Conservation (phyloP, 2,797 vertebrate genomes). For the Gallinago stenura region DNA sequence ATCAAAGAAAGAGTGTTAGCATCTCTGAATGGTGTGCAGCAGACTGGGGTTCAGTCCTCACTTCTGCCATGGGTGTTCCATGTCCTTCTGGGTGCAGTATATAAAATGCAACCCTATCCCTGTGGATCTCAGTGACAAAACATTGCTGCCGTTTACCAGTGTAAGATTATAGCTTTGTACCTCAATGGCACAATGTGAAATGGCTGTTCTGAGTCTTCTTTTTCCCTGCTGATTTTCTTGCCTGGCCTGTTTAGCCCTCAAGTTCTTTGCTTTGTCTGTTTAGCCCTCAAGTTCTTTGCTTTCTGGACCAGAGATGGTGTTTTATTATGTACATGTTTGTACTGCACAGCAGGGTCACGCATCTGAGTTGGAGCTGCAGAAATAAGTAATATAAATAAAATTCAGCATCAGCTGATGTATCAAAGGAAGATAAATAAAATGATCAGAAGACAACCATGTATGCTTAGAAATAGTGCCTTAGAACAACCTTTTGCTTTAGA, state of each 20-base stretch:
- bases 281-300: background rate
- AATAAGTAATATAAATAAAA: background rate
- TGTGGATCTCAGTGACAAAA: background rate
- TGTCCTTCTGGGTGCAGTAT: background rate
- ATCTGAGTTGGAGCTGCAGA: background rate
- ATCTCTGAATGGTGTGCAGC: rapidly evolving
- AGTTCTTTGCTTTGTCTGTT: background rate
- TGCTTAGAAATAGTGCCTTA: background rate
- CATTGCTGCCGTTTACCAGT: background rate
- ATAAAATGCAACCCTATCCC: background rate
- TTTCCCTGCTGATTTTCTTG: background rate
- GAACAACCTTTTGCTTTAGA: background rate
- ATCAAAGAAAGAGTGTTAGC: background rate
- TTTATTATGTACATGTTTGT: background rate
- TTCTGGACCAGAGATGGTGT: background rate
- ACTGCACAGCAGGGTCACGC: background rate
- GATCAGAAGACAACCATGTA: background rate
- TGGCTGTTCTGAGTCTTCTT: background rate
- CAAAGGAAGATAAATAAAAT: conserved; percentile 27
- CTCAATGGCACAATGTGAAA: background rate
- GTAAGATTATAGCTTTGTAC: background rate
- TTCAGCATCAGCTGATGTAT: background rate
- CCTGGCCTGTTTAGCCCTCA: background rate
- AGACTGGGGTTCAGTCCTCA: background rate
- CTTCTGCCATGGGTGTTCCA: background rate